Percentiles rank a stretch among this genome's conserved stretches.
phyloP scores from a whole-genome alignment of 2,888 invertebrate genomes.

The Athalia rosae region DNA sequence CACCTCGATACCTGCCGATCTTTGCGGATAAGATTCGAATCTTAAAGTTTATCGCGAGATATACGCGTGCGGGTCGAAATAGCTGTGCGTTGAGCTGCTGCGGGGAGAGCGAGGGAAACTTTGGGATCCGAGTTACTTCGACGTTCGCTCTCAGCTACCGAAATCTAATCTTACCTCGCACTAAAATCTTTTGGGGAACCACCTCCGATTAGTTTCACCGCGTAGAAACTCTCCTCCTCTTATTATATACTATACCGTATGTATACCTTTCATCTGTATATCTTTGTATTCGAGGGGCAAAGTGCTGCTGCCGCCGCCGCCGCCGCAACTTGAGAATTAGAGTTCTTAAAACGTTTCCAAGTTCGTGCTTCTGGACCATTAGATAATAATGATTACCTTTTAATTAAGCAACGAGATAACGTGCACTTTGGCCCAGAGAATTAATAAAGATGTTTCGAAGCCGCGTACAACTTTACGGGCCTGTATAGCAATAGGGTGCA shows the following conservation, averaged over 20 bases:
- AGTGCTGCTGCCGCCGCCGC: too few relatives aligned
- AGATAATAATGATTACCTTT: conserved; percentile 30
- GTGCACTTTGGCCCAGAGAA: conserved; percentile 14
- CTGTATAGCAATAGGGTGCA: too few relatives aligned
- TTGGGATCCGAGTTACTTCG: not conserved
- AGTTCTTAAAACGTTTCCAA: not conserved
- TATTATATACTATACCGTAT: not conserved
- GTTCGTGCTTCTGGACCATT: conserved; percentile 38
- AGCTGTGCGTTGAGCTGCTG: too few relatives aligned
- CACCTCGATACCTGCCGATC: conserved; percentile 43
- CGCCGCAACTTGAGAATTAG: conserved; percentile 10
- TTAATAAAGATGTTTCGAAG: conserved; percentile 37
- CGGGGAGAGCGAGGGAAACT: too few relatives aligned
- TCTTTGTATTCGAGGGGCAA: too few relatives aligned
- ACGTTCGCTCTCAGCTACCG: conserved; percentile 25
- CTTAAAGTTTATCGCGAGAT: conserved; percentile 34
- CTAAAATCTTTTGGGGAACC: conserved; percentile 10
- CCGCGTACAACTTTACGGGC: not conserved
- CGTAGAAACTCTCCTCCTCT: not conserved
- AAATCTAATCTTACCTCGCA: conserved; percentile 30
- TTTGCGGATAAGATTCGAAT: conserved; percentile 44
- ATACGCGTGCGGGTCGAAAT: not conserved
- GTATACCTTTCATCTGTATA: too few relatives aligned
- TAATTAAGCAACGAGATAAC: conserved; percentile 38
- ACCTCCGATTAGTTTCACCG: conserved; percentile 33